Evolutionary conservation across 2,888 invertebrate species (phyloP).

Genomic region (Phrixothrix hirtus): DNA sequence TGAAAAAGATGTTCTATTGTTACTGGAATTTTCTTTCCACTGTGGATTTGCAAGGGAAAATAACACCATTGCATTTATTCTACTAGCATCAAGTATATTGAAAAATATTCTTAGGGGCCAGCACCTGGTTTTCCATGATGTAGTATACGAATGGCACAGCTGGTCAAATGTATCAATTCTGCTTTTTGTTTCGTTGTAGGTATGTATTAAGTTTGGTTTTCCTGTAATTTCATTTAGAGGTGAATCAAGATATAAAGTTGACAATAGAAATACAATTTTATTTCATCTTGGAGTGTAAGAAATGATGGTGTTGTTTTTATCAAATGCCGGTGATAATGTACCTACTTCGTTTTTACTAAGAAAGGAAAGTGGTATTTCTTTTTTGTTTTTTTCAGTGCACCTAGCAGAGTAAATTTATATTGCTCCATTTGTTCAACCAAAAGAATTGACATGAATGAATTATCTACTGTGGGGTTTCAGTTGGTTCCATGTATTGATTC

Average conservation of each 20-base stretch:
- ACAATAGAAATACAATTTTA: slow-evolving; percentile 16
- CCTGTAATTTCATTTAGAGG: slow-evolving; percentile 12
- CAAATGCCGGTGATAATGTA: slow-evolving; percentile 20
- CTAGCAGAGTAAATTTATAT: not conserved
- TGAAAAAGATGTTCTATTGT: not conserved
- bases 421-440: not conserved
- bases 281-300: slow-evolving; percentile 11
- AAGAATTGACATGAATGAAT: not conserved
- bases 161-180: slow-evolving; percentile 15
- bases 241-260: slow-evolving; percentile 11
- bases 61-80: slow-evolving; percentile 21
- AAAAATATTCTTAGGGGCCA: not conserved
- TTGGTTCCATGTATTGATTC: no score
- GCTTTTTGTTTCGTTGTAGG: slow-evolving; percentile 21
- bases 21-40: not conserved
- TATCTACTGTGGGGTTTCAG: no score
- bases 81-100: slow-evolving; percentile 23
- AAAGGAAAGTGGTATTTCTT: slow-evolving; percentile 11
- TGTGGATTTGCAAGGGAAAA: slow-evolving; percentile 17
- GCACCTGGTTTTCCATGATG: slow-evolving; percentile 1
- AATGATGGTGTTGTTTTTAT: slow-evolving; percentile 12
- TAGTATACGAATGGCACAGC: slow-evolving; percentile 13
- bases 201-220: slow-evolving; percentile 16
- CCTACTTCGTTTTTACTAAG: slow-evolving; percentile 14
- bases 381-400: not conserved